Evolutionary conservation across 2,797 vertebrate genomes (phyloP).

Genomic region (Urophycis tenuis): DNA sequence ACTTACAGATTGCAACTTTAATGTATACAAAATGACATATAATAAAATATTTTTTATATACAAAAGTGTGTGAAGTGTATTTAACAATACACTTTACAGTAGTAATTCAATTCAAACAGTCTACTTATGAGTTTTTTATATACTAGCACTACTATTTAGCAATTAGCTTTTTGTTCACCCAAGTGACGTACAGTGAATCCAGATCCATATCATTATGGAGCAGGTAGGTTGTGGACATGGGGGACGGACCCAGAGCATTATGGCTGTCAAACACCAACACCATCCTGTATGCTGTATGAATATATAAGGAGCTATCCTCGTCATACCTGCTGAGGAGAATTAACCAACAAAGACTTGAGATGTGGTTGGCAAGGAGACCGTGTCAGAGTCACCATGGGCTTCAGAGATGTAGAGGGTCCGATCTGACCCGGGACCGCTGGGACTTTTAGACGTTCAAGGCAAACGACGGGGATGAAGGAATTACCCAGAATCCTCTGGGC

Average conservation of each 20-base stretch:
- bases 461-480: slow-evolving; percentile 79
- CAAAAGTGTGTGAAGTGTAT: too few species aligned
- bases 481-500: slow-evolving; percentile 62
- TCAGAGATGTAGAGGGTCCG: slow-evolving; percentile 28
- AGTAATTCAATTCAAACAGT: background rate
- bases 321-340: background rate
- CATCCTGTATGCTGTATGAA: background rate
- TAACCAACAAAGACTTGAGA: background rate
- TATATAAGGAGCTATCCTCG: background rate
- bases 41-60: too few species aligned
- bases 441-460: slow-evolving; percentile 81
- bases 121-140: background rate
- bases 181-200: background rate
- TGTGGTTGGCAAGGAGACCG: slow-evolving; percentile 24
- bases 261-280: background rate
- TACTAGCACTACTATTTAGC: background rate
- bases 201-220: too few species aligned
- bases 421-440: slow-evolving; percentile 60
- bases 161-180: background rate
- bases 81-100: background rate
- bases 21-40: too few species aligned
- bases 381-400: slow-evolving; percentile 54
- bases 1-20: too few species aligned
- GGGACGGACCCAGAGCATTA: background rate
- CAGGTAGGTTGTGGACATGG: too few species aligned